These are phyloP conservation scores for Entosphenus tridentatus DNA, from an alignment of 2,113 vertebrate genomes.

Conservation along the genomic window DNA sequence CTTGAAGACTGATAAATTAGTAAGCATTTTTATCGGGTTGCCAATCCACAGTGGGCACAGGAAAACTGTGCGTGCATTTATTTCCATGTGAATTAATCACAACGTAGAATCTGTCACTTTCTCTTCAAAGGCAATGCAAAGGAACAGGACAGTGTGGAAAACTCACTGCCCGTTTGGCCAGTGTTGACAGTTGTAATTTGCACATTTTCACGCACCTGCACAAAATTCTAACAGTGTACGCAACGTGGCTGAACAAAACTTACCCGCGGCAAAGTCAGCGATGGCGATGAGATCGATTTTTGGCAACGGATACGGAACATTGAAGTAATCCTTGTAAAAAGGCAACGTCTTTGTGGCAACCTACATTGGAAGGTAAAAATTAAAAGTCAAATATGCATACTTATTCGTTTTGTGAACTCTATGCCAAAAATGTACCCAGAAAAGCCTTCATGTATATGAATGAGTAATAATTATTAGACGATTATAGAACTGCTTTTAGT, in stretches of 20 bases:
- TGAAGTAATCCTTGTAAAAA: conserved; percentile 99
- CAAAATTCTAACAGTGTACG: background rate
- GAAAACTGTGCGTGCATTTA: no score
- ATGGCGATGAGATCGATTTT: conserved; percentile 99
- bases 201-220: background rate
- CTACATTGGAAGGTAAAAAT: conserved; percentile 24
- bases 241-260: conserved; percentile 12
- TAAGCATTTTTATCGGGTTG: conserved; percentile 20
- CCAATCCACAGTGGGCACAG: conserved; percentile 20
- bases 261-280: conserved; percentile 98
- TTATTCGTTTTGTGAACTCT: no score
- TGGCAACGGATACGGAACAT: conserved; percentile 88
- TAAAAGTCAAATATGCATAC: conserved; percentile 10
- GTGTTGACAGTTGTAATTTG: background rate
- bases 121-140: no score
- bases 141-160: no score
- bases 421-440: no score
- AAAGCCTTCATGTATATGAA: no score
- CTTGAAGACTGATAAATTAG: background rate
- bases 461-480: conserved; percentile 9
- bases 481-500: conserved; percentile 7
- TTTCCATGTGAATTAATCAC: no score
- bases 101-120: no score
- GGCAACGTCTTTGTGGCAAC: conserved; percentile 96
- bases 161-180: no score